Base-by-base conservation (phyloP, 2,113 vertebrate species). In the Leptocoma aspasia region DNA sequence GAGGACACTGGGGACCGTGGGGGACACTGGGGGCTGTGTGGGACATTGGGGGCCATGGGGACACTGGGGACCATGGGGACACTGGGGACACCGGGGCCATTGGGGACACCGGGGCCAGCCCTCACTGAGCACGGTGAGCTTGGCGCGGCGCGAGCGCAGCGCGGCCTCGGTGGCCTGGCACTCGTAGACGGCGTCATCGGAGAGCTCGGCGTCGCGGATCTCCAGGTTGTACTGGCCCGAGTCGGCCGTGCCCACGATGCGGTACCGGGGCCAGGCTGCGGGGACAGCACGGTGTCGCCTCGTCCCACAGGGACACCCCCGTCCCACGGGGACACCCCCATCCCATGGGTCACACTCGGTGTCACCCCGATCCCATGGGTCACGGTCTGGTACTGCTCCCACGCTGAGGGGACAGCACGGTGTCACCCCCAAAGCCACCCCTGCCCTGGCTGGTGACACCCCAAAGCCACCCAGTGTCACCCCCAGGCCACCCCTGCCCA, bases 111-210 rank as follows among this genome's bases (percentile, higher is more conserved):
- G 28, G 4, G 13, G 1, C 13, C 22, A 1, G 1, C 14, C 27
- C 98, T 98, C 97, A 99, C 99, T 99, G 90, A 99, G 98, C 26
- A 99, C 99, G 4, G 99, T 99, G 97, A 99, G 98, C 69, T 98
- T 98, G 75, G 99, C 99, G 15, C 98, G 96, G 76, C 99, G 98
- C 28, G 99, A 99, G 30, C 99, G 98, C 89, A 99, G 98, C 15
- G 99, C 99, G 0, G 99, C 99, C 97, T 99, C 99, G 1, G 99
- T 99, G 93, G 99, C 99, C 96, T 99, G 99, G 97, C 99, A 99
- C 97, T 99, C 99, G 4, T 99, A 99, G 37, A 98, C 97, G 18
- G 99, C 99, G 60, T 99, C 99, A 30, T 99, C 99, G 1, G 99
- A 98, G 52, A 99, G 98, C 86, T 99, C 98, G 0, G 99, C 98